phyloP scores from a whole-genome alignment of 2,888 invertebrate species.

The Nycteola revayana region DNA sequence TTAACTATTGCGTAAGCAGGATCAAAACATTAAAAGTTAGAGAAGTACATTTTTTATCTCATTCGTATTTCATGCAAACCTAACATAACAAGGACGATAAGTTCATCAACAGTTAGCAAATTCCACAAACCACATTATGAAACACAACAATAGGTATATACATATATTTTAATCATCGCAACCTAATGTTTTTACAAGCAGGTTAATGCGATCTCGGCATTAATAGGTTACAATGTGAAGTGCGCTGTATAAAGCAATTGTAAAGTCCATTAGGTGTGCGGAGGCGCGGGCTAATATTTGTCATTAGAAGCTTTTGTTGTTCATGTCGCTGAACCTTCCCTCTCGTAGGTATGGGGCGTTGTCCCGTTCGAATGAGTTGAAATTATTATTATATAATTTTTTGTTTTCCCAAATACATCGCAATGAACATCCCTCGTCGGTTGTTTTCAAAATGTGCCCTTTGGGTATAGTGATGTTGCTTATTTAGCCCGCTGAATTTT shows the following conservation, averaged over 20 bases:
- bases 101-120: too few relatives aligned
- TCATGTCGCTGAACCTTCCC: slow-evolving; percentile 51
- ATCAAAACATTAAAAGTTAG: too few relatives aligned
- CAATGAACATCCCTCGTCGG: slow-evolving; percentile 52
- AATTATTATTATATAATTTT: slow-evolving; percentile 69
- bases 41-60: too few relatives aligned
- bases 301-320: slow-evolving; percentile 73
- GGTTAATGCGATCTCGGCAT: slow-evolving; percentile 47
- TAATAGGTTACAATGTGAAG: slow-evolving; percentile 55
- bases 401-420: slow-evolving; percentile 38
- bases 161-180: slow-evolving; percentile 8
- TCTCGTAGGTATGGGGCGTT: slow-evolving; percentile 39
- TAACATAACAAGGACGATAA: too few relatives aligned
- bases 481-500: slow-evolving; percentile 12
- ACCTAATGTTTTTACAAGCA: slow-evolving; percentile 29
- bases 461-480: slow-evolving; percentile 48
- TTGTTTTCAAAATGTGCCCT: slow-evolving; percentile 62
- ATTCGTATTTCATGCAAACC: too few relatives aligned
- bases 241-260: slow-evolving; percentile 60
- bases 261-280: slow-evolving; percentile 68
- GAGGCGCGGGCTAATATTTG: slow-evolving; percentile 68
- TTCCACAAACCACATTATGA: too few relatives aligned
- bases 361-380: slow-evolving; percentile 53
- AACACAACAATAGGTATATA: too few relatives aligned
- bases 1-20: too few relatives aligned